Evolutionary conservation across 2,888 invertebrate species (phyloP).

Genomic region (Laothoe populi): DNA sequence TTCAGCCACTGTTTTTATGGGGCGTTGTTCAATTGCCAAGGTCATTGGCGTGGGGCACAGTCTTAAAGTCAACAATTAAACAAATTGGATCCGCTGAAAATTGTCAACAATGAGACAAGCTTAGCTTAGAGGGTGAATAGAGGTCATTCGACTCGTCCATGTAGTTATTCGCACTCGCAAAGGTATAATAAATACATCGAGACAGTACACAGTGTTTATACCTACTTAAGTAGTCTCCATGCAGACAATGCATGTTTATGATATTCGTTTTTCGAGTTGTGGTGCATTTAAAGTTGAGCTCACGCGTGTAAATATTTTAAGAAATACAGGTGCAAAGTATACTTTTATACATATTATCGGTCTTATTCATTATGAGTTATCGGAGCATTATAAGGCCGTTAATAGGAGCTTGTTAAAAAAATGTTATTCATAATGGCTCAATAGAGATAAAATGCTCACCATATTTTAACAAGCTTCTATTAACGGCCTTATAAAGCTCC

Average conservation of each 20-base stretch:
- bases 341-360: not conserved
- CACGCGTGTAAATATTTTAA: not conserved
- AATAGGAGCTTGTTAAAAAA: no score
- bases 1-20: no score
- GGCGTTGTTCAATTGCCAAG: no score
- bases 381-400: no score
- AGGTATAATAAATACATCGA: not conserved
- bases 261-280: slow-evolving; percentile 3
- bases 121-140: slow-evolving; percentile 33
- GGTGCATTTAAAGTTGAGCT: not conserved
- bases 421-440: no score
- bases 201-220: not conserved
- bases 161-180: slow-evolving; percentile 18
- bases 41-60: no score
- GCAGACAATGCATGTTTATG: not conserved
- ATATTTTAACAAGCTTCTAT: no score
- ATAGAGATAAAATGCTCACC: no score
- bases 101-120: slow-evolving; percentile 7
- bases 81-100: not conserved
- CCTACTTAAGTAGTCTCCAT: not conserved
- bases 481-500: no score
- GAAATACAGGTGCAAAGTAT: not conserved
- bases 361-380: no score
- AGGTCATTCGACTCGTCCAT: slow-evolving; percentile 12
- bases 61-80: not conserved